Evolutionary conservation across 2,113 vertebrate genomes (phyloP), one percentile per base, ranked within the genome.

Genomic region (Trematomus loennbergii): DNA sequence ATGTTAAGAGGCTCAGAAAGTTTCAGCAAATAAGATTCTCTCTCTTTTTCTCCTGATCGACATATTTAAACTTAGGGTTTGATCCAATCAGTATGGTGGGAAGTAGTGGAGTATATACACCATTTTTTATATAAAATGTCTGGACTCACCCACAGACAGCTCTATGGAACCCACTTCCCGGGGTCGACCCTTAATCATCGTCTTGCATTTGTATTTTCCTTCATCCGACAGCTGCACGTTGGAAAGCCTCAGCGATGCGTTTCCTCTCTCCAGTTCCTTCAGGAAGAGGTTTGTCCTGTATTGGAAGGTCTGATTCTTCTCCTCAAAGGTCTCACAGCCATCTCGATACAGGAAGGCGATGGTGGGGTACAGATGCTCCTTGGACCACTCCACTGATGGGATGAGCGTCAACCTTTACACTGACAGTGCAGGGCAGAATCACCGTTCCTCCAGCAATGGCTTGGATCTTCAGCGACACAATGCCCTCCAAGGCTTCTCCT

Each of bases 381-480:
- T 72, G 12, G 20, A 15, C 85, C 85, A 87, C 22, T 84, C 85
- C 0, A 87, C 17, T 0, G 54, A 0, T 0, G 55, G 74, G 3
- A 46, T 0, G 0, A 48, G 9, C 0, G 0, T 40, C 0, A 0
- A 2, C 13, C 0, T 0, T 8, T 0, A 3, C 0, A 2, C 0
- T 0, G 52, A 2, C 50, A 17, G 0, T 1, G 48, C 85, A 87
- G 40, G 85, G 85, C 3, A 87, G 77, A 5, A 74, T 1, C 59
- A 70, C 85, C 0, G 36, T 12, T 12, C 55, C 11, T 0, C 85
- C 85, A 2, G 2, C 58, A 2, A 0, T 20, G 53, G 68, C 40
- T 0, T 0, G 0, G 0, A 87, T 62, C 43, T 20, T 52, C 49
- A 6, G 4, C 4, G 2, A 9, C 3, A 0, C 36, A 36, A 36